phyloP scores from a whole-genome alignment of 2,113 vertebrate species.

The Pelodiscus sinensis region DNA sequence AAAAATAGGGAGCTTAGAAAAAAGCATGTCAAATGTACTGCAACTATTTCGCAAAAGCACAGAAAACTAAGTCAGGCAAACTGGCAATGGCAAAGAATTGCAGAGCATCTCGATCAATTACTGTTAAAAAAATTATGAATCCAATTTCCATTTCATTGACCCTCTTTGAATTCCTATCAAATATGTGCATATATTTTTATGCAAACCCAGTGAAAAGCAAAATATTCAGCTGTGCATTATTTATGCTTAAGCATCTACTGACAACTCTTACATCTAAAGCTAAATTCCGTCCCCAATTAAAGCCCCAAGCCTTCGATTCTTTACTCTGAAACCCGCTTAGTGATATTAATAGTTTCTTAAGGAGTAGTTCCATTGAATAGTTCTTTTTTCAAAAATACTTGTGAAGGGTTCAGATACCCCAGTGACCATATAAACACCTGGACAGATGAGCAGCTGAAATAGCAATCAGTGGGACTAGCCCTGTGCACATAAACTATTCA shows the following conservation, averaged over 20 bases:
- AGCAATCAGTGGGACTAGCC: not conserved
- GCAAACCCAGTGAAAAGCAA: not conserved
- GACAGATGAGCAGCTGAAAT: not conserved
- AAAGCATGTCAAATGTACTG: not conserved
- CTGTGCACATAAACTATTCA: not conserved
- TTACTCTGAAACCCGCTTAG: not conserved
- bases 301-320: not conserved
- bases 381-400: not conserved
- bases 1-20: not conserved
- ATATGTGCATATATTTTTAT: not conserved
- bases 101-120: not conserved
- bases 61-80: conserved; percentile 11
- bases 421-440: not conserved
- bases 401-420: not conserved
- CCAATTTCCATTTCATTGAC: not conserved
- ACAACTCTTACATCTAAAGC: not conserved
- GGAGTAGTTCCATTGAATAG: not conserved
- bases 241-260: not conserved
- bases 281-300: not conserved
- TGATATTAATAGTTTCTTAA: not conserved
- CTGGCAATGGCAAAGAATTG: not conserved
- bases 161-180: not conserved
- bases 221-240: not conserved
- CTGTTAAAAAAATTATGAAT: not conserved
- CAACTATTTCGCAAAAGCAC: not conserved